Percentiles rank a stretch among this genome's conserved stretches.
These are phyloP conservation scores for Tolypeutes matacus DNA, from an alignment of 2,797 vertebrate species.

Conservation along the genomic window DNA sequence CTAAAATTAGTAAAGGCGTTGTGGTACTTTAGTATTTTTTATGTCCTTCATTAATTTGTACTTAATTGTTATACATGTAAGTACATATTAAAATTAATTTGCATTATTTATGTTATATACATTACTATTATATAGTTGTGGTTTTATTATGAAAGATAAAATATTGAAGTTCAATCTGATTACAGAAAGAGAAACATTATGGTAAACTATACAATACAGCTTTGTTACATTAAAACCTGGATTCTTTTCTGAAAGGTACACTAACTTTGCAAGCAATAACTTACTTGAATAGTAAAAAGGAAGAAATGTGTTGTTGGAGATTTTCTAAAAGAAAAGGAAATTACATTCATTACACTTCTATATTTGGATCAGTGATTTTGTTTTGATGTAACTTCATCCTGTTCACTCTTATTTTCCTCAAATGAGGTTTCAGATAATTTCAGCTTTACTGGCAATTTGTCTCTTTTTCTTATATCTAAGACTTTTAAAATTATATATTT, in stretches of 20 bases:
- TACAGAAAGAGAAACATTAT: slow-evolving; percentile 48
- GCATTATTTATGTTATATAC: neutral
- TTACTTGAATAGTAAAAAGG: slow-evolving; percentile 45
- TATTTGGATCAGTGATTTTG: slow-evolving; percentile 72
- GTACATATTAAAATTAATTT: slow-evolving; percentile 61
- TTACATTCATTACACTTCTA: slow-evolving; percentile 65
- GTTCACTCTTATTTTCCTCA: slow-evolving; percentile 54
- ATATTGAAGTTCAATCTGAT: neutral
- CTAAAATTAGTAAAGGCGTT: slow-evolving; percentile 30
- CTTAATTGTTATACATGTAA: slow-evolving; percentile 35
- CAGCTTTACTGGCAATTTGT: slow-evolving; percentile 59
- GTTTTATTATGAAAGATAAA: slow-evolving; percentile 34
- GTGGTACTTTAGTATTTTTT: slow-evolving; percentile 12
- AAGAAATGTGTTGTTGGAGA: neutral
- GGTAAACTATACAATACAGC: neutral
- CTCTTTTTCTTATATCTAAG: slow-evolving; percentile 61
- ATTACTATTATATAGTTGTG: neutral
- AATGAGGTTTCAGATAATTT: slow-evolving; percentile 57
- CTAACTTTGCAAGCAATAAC: slow-evolving; percentile 24
- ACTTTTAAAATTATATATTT: slow-evolving; percentile 74
- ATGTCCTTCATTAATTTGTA: slow-evolving; percentile 35
- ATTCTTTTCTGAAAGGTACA: neutral
- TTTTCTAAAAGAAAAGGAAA: slow-evolving; percentile 62
- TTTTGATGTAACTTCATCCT: slow-evolving; percentile 66
- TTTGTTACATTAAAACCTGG: neutral